Evolutionary conservation across 2,888 invertebrate species (phyloP).

Genomic region (Himalopsyche japonica): DNA sequence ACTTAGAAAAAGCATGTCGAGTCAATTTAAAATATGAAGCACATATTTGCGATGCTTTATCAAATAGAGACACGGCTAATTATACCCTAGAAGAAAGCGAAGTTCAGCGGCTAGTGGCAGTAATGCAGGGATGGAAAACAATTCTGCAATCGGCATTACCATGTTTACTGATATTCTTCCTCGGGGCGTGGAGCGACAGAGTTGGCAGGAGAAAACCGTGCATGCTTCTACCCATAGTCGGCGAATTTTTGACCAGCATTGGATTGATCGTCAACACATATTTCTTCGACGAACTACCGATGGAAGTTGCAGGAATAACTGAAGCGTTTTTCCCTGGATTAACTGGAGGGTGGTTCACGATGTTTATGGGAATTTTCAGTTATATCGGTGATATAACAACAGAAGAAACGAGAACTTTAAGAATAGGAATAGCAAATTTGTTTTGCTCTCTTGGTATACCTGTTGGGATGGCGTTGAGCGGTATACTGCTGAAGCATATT

Average conservation of each 20-base stretch:
- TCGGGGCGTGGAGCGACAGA: constrained; percentile 78
- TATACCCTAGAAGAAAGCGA: constrained; percentile 63
- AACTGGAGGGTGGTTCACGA: constrained; percentile 85
- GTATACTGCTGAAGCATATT: constrained; percentile 73
- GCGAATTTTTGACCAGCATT: constrained; percentile 77
- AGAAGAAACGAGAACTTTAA: constrained; percentile 77
- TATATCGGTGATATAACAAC: constrained; percentile 87
- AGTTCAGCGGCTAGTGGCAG: constrained; percentile 75
- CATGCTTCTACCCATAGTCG: constrained; percentile 80
- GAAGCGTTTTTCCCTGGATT: constrained; percentile 82
- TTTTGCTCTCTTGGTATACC: constrained; percentile 88
- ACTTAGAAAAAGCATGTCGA: constrained; percentile 83
- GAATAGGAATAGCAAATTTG: constrained; percentile 86
- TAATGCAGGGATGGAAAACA: constrained; percentile 85
- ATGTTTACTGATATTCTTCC: constrained; percentile 78
- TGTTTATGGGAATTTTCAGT: constrained; percentile 89
- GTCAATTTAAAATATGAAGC: constrained; percentile 76
- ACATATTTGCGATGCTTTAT: constrained; percentile 76
- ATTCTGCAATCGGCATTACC: constrained; percentile 81
- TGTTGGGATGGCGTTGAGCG: constrained; percentile 86
- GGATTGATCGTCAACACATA: constrained; percentile 80
- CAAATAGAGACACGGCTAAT: constrained; percentile 70
- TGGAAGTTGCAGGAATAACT: constrained; percentile 78
- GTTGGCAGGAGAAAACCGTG: constrained; percentile 75
- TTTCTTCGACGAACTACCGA: constrained; percentile 76